Conservation (phyloP, 1,140 invertebrate genomes). For the Drosophila mayri region DNA sequence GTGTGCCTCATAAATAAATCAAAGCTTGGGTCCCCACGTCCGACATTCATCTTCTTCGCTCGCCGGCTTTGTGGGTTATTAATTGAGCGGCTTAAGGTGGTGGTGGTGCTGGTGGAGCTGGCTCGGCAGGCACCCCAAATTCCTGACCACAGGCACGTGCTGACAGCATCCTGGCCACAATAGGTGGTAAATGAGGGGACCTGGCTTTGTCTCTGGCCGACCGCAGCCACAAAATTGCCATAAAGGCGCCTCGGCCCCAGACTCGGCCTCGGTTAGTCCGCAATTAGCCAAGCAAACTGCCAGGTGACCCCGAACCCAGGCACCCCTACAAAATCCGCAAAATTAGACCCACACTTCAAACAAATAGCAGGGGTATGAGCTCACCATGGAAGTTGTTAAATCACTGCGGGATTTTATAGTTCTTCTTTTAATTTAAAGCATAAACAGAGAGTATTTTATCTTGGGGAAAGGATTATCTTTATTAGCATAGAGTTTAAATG, state of each 20-base stretch:
- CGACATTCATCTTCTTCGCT: constrained; percentile 12
- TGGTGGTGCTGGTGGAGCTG: not conserved
- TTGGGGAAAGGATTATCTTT: not conserved
- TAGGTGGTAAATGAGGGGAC: constrained; percentile 13
- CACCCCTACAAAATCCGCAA: constrained; percentile 21
- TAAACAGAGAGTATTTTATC: not conserved
- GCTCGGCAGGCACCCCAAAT: constrained; percentile 17
- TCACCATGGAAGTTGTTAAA: not conserved
- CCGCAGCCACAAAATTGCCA: constrained; percentile 54
- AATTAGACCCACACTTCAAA: constrained; percentile 33
- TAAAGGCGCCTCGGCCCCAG: constrained; percentile 42
- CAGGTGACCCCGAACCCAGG: constrained; percentile 27
- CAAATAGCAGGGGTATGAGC: not conserved
- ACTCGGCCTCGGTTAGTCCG: constrained; percentile 31
- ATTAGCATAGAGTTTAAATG: not conserved
- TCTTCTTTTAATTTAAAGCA: not conserved
- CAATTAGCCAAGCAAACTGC: constrained; percentile 61
- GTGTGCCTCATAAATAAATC: constrained; percentile 67
- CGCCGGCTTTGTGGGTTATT: constrained; percentile 53
- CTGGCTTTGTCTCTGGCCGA: constrained; percentile 37
- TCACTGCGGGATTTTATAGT: not conserved
- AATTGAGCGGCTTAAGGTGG: constrained; percentile 69
- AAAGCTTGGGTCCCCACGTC: constrained; percentile 20
- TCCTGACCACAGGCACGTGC: constrained; percentile 62
- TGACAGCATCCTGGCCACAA: constrained; percentile 28